Percentiles rank a stretch among this genome's conserved stretches.
Evolutionary conservation across 2,888 invertebrate species (phyloP).

Genomic region (Petrolisthes manimaculis): DNA sequence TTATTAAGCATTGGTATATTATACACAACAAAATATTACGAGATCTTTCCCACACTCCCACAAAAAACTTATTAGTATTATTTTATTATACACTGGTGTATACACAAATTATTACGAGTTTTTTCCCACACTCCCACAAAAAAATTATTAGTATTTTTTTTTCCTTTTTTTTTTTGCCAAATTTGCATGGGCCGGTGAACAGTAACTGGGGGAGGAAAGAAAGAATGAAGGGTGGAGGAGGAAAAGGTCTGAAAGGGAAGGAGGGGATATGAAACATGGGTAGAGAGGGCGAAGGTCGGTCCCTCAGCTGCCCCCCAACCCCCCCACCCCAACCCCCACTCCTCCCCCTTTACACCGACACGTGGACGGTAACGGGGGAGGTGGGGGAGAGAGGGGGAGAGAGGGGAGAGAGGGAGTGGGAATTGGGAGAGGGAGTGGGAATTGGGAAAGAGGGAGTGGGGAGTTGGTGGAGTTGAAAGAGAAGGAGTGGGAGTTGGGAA

Average conservation of each 20-base stretch:
- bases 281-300: constrained; percentile 10
- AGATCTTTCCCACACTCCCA: no score
- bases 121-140: no score
- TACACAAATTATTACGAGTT: no score
- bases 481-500: not conserved
- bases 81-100: no score
- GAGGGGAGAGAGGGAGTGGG: not conserved
- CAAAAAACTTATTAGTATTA: no score
- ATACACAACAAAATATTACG: no score
- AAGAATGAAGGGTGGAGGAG: not conserved
- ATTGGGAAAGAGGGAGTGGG: not conserved
- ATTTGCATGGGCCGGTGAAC: no score
- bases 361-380: not conserved
- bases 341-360: constrained; percentile 14
- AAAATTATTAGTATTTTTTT: no score
- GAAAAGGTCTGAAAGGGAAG: not conserved
- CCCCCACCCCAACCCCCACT: not conserved
- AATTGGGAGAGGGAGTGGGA: not conserved
- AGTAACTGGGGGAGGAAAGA: no score
- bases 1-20: no score
- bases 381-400: not conserved
- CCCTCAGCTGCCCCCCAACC: constrained; percentile 31
- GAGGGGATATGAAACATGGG: constrained; percentile 17
- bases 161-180: no score
- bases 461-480: not conserved